phyloP scores from a whole-genome alignment of 1,140 invertebrate species.

The Zaprionus taronus region DNA sequence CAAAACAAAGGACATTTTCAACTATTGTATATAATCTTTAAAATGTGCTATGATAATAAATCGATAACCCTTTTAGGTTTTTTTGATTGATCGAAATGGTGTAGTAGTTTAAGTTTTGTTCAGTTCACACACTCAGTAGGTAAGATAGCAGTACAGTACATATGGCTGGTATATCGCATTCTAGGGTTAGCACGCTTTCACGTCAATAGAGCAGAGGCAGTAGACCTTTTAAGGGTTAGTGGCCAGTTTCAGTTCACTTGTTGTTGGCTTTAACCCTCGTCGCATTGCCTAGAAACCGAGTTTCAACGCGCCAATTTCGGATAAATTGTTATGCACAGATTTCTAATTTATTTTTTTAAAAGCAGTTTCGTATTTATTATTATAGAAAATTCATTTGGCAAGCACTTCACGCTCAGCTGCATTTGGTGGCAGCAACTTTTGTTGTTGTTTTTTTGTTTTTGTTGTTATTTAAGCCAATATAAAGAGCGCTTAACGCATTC shows the following conservation, averaged over 20 bases:
- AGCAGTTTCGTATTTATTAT: constrained; percentile 47
- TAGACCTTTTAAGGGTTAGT: constrained; percentile 24
- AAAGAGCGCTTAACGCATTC: constrained; percentile 57
- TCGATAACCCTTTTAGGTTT: neutral
- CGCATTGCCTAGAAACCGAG: constrained; percentile 37
- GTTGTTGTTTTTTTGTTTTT: constrained; percentile 29
- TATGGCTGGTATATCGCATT: constrained; percentile 19
- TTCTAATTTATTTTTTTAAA: constrained; percentile 46
- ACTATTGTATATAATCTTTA: neutral
- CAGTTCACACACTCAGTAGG: constrained; percentile 7
- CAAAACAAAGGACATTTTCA: neutral
- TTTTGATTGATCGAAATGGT: constrained; percentile 1
- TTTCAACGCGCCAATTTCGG: constrained; percentile 35
- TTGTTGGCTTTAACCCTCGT: constrained; percentile 15
- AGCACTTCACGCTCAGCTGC: constrained; percentile 78
- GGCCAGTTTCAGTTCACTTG: constrained; percentile 3
- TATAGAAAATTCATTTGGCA: constrained; percentile 79
- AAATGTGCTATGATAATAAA: neutral
- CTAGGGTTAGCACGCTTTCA: constrained; percentile 35
- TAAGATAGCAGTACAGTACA: constrained; percentile 18
- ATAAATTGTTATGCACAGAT: constrained; percentile 27
- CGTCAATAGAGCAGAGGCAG: constrained; percentile 33
- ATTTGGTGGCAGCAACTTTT: constrained; percentile 63
- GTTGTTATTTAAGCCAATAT: constrained; percentile 53
- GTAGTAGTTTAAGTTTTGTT: neutral